phyloP scores from a whole-genome alignment of 2,888 invertebrate genomes.

The Marronus borbonicus region DNA sequence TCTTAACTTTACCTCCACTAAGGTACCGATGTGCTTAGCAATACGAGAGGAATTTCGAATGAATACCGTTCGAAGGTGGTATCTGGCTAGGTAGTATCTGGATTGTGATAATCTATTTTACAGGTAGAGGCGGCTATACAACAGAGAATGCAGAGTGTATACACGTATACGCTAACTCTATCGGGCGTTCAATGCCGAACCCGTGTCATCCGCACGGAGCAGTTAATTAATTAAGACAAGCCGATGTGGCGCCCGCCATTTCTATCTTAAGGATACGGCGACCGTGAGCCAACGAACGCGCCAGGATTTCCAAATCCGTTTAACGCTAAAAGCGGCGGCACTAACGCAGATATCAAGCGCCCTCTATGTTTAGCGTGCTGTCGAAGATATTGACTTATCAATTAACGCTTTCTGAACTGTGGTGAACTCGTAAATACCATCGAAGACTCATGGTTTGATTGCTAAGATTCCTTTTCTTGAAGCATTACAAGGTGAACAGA shows the following conservation, averaged over 20 bases:
- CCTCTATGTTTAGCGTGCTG: neutral
- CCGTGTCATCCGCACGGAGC: slow-evolving; percentile 31
- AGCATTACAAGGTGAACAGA: too few relatives aligned
- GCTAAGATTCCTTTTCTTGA: too few relatives aligned
- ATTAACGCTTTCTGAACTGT: neutral
- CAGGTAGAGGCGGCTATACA: neutral
- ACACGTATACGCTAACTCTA: neutral
- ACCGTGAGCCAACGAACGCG: neutral
- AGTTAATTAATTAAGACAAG: slow-evolving; percentile 40
- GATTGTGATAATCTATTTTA: slow-evolving; percentile 15
- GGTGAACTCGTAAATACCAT: neutral
- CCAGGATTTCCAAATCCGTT: slow-evolving; percentile 3
- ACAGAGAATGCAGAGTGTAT: neutral
- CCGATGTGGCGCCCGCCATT: slow-evolving; percentile 24
- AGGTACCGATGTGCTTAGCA: neutral
- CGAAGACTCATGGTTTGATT: too few relatives aligned
- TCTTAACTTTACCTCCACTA: neutral
- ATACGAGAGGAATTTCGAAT: slow-evolving; percentile 1
- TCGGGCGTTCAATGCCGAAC: slow-evolving; percentile 31
- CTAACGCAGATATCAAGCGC: neutral
- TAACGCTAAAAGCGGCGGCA: neutral
- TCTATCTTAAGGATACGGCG: slow-evolving; percentile 12
- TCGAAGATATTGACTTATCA: slow-evolving; percentile 9
- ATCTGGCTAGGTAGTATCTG: neutral
- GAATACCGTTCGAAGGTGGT: slow-evolving; percentile 1